These are phyloP conservation scores for Candoia aspera DNA, from an alignment of 2,113 vertebrate species.

Conservation along the genomic window DNA sequence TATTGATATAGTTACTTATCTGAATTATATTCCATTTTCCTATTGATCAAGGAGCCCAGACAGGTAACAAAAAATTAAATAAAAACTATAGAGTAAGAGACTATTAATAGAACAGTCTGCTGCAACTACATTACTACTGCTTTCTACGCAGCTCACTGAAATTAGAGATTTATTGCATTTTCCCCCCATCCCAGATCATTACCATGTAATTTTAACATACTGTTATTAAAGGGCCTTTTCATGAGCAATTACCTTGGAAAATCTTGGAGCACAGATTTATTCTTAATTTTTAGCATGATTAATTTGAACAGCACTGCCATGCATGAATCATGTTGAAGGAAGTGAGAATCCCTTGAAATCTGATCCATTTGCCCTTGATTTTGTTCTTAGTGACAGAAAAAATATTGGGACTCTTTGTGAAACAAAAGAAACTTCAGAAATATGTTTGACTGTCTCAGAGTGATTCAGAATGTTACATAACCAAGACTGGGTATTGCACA, in stretches of 20 bases:
- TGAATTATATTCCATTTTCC: background rate
- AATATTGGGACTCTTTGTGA: background rate
- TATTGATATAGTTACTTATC: slow-evolving; percentile 51
- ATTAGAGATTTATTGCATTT: slow-evolving; percentile 53
- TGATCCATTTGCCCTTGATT: slow-evolving; percentile 45
- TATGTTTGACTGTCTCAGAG: slow-evolving; percentile 30
- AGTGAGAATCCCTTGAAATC: slow-evolving; percentile 45
- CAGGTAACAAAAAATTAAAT: background rate
- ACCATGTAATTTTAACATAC: slow-evolving; percentile 63
- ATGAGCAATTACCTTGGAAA: slow-evolving; percentile 59
- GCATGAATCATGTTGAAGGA: slow-evolving; percentile 56
- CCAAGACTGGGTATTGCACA: background rate
- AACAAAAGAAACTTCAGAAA: slow-evolving; percentile 58
- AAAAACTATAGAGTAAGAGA: slow-evolving; percentile 38
- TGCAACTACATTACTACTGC: slow-evolving; percentile 36
- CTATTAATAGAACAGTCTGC: slow-evolving; percentile 42
- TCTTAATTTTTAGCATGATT: slow-evolving; percentile 60
- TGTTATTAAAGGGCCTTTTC: slow-evolving; percentile 64
- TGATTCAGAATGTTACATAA: background rate
- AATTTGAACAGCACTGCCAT: slow-evolving; percentile 44
- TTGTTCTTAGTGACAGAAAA: background rate
- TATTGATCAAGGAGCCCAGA: background rate
- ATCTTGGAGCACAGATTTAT: slow-evolving; percentile 50
- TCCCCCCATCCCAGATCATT: slow-evolving; percentile 41
- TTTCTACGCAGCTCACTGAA: slow-evolving; percentile 44